A percentile compares a stretch with the other conserved stretches of the same genome.
Conservation (phyloP, 2,888 invertebrate species). For the Pandemis heparana region DNA sequence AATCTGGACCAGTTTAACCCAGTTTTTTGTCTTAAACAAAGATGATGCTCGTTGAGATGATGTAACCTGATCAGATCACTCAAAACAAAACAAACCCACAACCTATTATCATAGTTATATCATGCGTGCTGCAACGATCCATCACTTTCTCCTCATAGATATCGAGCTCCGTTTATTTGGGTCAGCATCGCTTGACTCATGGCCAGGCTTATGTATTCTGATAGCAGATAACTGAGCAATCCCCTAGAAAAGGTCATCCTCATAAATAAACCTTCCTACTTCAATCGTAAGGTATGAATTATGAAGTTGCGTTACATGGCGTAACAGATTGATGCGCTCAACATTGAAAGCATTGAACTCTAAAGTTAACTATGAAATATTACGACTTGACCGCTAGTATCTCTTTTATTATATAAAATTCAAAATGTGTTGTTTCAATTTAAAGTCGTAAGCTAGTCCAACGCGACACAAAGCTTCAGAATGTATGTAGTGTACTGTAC, state of each 20-base stretch:
- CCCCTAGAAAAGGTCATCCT: slow-evolving; percentile 65
- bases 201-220: slow-evolving; percentile 69
- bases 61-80: slow-evolving; percentile 38
- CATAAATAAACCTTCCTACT: slow-evolving; percentile 59
- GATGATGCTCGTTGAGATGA: slow-evolving; percentile 27
- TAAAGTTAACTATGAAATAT: slow-evolving; percentile 26
- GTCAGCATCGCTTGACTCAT: slow-evolving; percentile 69
- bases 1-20: background rate
- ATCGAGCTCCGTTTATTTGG: slow-evolving; percentile 70
- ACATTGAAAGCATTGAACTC: slow-evolving; percentile 31
- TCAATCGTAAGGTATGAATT: slow-evolving; percentile 40
- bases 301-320: slow-evolving; percentile 26
- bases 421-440: background rate
- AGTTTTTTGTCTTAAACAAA: slow-evolving; percentile 29
- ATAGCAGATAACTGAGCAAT: slow-evolving; percentile 65
- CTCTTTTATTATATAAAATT: background rate
- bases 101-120: slow-evolving; percentile 59
- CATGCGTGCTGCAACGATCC: slow-evolving; percentile 69
- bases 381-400: slow-evolving; percentile 19
- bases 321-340: slow-evolving; percentile 31
- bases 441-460: background rate
- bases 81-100: slow-evolving; percentile 37
- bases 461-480: background rate
- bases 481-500: too few relatives aligned
- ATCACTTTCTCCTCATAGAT: slow-evolving; percentile 80